Evolutionary conservation across 2,888 invertebrate species (phyloP), one percentile per base, ranked within the genome.

Genomic region (Taphrorychus bicolor): DNA sequence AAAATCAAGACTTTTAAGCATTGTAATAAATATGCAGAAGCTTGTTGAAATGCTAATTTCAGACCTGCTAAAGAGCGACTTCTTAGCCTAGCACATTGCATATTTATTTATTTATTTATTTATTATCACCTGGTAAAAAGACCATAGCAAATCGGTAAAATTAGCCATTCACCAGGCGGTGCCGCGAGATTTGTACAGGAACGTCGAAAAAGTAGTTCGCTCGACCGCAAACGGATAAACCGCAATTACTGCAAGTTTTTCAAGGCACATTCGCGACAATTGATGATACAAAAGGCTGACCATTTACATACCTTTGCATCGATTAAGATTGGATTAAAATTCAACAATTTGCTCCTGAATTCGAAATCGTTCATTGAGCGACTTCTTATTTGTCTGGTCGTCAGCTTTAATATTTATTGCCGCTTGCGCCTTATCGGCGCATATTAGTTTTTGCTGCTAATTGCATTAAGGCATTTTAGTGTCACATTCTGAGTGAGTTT

Each of bases 231-330:
- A 63, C 42, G 51, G 64, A 54, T 18, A 56, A 52, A 41, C 19
- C 32, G 11, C 11, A 9, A 32, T 32, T 32, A 32, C 32, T 32
- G 32, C 54, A 24, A 54, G 41, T 65, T 65, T 65, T 59, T 65
- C 41, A 19, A 19, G n/a, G 16, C 1, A 45, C 3, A 17, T 54
- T 11, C 42, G 51, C 60, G 45, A 42, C 49, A 60, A 60, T 60
- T 66, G 59, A 66, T 54, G 54, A 66, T 66, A 53, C 59, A 59
- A 21, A 54, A 66, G 59, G 59, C 52, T 32, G 48, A 19, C 45
- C 45, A 57, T 57, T 57, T 57, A 57, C 57, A 57, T 57, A 41
- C 18, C 9, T 22, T 60, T 66, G 57, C 57, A 60, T 66, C 56
- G 59, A 41, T 59, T 48, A 59, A 45, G 51, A 51, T 51, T 51